Percentiles rank a stretch among this genome's conserved stretches.
These are phyloP conservation scores for Tholera decimalis DNA, from an alignment of 2,888 invertebrate species.

Conservation along the genomic window DNA sequence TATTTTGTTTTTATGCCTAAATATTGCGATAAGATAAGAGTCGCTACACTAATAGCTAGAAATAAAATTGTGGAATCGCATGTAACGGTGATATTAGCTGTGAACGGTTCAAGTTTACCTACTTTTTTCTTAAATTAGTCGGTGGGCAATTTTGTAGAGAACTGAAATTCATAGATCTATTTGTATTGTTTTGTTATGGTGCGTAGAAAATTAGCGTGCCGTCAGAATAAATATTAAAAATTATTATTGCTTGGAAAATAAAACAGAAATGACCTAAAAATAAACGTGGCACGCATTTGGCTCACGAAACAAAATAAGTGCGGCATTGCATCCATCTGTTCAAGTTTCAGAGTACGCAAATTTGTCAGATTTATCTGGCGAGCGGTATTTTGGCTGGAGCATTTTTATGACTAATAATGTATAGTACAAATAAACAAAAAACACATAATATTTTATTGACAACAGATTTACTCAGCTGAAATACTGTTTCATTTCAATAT, in stretches of 20 bases:
- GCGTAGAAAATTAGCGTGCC: slow-evolving; percentile 31
- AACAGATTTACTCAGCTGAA: background rate
- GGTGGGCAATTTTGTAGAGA: slow-evolving; percentile 76
- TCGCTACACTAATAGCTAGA: slow-evolving; percentile 84
- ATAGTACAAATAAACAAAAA: background rate
- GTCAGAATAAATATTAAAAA: slow-evolving; percentile 47
- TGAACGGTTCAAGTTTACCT: slow-evolving; percentile 85
- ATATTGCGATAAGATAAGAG: slow-evolving; percentile 88
- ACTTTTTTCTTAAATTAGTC: slow-evolving; percentile 83
- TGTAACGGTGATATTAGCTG: slow-evolving; percentile 89
- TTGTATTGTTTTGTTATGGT: slow-evolving; percentile 42
- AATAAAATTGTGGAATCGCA: slow-evolving; percentile 90
- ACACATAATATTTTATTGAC: background rate
- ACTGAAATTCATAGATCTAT: slow-evolving; percentile 69
- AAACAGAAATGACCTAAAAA: slow-evolving; percentile 52
- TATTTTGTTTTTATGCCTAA: slow-evolving; percentile 86
- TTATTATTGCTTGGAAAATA: slow-evolving; percentile 34
- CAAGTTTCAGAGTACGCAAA: slow-evolving; percentile 55
- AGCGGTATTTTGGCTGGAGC: slow-evolving; percentile 17
- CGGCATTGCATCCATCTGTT: slow-evolving; percentile 57
- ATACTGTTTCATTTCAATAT: background rate
- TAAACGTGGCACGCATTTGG: slow-evolving; percentile 50
- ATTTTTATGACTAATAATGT: slow-evolving; percentile 18
- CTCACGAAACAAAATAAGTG: slow-evolving; percentile 54
- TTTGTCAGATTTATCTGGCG: slow-evolving; percentile 45